These are phyloP conservation scores for Heliconius cydno DNA, from an alignment of 2,888 invertebrate genomes.

Conservation along the genomic window DNA sequence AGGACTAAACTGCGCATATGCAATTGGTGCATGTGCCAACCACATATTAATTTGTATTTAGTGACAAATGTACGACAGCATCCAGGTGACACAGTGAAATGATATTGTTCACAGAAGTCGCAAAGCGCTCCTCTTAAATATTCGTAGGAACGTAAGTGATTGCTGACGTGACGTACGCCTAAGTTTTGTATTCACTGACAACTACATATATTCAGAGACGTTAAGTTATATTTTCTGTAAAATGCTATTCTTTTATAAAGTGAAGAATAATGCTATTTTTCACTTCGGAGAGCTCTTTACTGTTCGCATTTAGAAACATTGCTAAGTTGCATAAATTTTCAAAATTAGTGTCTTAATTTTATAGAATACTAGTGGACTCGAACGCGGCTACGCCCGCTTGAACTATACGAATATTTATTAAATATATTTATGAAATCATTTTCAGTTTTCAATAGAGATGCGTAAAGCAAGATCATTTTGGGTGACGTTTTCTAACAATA, in stretches of 20 bases:
- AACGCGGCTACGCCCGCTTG: no score
- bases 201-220: background rate
- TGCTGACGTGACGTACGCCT: background rate
- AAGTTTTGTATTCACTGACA: background rate
- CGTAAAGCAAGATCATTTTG: no score
- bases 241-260: background rate
- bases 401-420: no score
- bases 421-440: no score
- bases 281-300: no score
- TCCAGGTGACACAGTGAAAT: background rate
- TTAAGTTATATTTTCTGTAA: background rate
- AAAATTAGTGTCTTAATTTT: no score
- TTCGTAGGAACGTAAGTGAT: constrained; percentile 14
- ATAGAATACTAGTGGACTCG: no score
- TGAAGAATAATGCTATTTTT: background rate
- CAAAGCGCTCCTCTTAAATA: background rate
- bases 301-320: no score
- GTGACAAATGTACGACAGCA: background rate
- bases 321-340: no score
- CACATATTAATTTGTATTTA: constrained; percentile 24
- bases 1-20: constrained; percentile 21
- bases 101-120: constrained; percentile 18
- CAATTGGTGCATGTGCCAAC: constrained; percentile 27
- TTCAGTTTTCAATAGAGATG: no score
- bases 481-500: no score